Base-by-base conservation (phyloP, 2,888 invertebrate genomes). In the Caenorhabditis afra region DNA sequence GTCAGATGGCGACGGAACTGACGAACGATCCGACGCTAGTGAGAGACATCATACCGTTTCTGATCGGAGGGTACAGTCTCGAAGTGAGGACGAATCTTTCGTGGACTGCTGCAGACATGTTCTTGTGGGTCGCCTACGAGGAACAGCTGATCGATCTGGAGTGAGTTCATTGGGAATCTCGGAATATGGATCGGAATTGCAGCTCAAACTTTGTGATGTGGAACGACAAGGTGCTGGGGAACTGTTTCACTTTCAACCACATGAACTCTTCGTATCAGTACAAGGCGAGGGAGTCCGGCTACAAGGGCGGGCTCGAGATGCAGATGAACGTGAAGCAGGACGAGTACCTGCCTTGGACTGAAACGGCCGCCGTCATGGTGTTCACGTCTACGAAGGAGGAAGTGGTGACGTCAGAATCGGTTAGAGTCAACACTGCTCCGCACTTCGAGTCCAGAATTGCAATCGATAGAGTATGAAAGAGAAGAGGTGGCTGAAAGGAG, bases 231-330 rank as follows among this genome's bases (percentile, higher is more conserved):
- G 76, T 83, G 37, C 58, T 84, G 12, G 86, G 86, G 0, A 84
- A 83, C 50, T 86, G 86, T 61, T 86, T 82, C 65, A 85, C 86
- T n/a, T 86, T 85, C 80, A 86, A 86, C 52, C 83, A 84, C 29
- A 52, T 61, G 44, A 77, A 86, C 37, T 61, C 58, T n/a, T 53
- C 74, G 0, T 76, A 68, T 16, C 16, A 58, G 22, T 85, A 83
- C 65, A 58, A 58, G 29, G 64, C 71, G 8, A 65, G 85, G 45
- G 23, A 16, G 22, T 57, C 81, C 2, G 83, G 85, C 16, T 65
- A 66, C 47, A 3, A 20, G 3, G 82, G 81, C 64, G 86, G 81
- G 14, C 57, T 85, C 3, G 59, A 65, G 50, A 80, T 79, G 62
- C 68, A 80, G 16, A 71, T 85, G 70, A 81, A 78, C 39, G 66